phyloP scores from a whole-genome alignment of 2,113 vertebrate species.

The Thalassarche chlororhynchos region DNA sequence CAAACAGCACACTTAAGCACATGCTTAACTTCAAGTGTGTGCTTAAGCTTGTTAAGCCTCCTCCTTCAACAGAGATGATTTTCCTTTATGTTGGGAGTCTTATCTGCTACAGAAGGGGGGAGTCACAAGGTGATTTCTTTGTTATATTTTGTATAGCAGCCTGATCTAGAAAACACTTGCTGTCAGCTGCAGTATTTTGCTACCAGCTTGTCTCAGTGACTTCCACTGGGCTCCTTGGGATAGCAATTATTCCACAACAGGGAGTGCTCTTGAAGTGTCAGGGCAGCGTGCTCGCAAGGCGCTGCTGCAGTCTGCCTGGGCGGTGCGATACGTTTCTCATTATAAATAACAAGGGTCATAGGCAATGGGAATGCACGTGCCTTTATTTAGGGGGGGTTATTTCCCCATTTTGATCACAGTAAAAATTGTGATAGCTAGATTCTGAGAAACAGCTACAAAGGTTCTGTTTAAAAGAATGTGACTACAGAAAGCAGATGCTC shows the following conservation, averaged over 20 bases:
- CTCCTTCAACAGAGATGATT: neutral
- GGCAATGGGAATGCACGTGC: rapidly evolving
- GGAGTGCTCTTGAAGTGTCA: neutral
- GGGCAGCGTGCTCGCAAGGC: neutral
- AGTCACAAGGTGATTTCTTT: constrained; percentile 14
- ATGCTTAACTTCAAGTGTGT: neutral
- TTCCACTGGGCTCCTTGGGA: constrained; percentile 22
- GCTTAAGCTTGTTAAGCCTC: neutral
- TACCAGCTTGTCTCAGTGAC: constrained; percentile 8
- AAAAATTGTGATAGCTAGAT: neutral
- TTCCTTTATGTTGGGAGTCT: constrained; percentile 4
- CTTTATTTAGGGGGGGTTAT: neutral
- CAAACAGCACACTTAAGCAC: neutral
- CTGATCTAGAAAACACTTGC: constrained; percentile 5
- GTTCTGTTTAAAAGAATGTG: constrained; percentile 22
- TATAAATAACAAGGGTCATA: neutral
- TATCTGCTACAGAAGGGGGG: neutral
- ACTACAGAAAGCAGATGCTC: constrained; percentile 59
- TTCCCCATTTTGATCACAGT: neutral
- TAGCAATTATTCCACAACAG: constrained; percentile 19
- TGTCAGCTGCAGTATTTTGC: constrained; percentile 29
- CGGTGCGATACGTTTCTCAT: rapidly evolving
- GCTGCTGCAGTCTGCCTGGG: neutral
- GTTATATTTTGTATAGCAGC: neutral
- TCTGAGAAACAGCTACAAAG: neutral